These are phyloP conservation scores for Sitobion miscanthi DNA, from an alignment of 1,140 invertebrate genomes.

Conservation along the genomic window DNA sequence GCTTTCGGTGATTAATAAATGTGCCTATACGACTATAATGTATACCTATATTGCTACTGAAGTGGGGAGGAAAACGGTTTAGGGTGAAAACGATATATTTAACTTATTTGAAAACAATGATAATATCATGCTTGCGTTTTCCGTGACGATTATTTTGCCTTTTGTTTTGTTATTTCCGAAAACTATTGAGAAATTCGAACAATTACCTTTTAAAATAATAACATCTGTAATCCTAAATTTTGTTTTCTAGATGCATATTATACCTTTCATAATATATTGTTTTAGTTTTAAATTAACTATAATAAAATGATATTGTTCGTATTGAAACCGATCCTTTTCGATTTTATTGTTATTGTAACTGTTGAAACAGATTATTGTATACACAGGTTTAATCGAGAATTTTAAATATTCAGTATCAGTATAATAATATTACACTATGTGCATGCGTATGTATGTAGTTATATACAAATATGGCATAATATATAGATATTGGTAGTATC, in stretches of 20 bases:
- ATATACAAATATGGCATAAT: not conserved
- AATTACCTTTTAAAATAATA: not conserved
- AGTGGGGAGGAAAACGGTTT: not conserved
- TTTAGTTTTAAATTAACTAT: not conserved
- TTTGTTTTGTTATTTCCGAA: not conserved
- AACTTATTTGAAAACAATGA: not conserved
- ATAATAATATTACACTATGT: not conserved
- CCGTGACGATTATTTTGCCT: not conserved
- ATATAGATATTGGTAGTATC: not conserved
- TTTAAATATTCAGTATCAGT: not conserved
- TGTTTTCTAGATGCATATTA: not conserved
- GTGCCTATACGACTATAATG: too few species aligned
- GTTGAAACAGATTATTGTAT: not conserved
- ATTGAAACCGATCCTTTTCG: not conserved
- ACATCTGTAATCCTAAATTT: not conserved
- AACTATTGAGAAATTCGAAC: not conserved
- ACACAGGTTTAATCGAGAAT: not conserved
- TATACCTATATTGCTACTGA: not conserved
- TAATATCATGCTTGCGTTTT: not conserved
- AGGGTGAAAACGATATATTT: not conserved
- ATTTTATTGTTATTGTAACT: not conserved
- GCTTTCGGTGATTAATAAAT: not conserved
- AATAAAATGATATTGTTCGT: not conserved
- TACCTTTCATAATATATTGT: not conserved
- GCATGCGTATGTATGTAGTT: not conserved